Evolutionary conservation across 2,888 invertebrate species (phyloP).

Genomic region (Myopa testacea): DNA sequence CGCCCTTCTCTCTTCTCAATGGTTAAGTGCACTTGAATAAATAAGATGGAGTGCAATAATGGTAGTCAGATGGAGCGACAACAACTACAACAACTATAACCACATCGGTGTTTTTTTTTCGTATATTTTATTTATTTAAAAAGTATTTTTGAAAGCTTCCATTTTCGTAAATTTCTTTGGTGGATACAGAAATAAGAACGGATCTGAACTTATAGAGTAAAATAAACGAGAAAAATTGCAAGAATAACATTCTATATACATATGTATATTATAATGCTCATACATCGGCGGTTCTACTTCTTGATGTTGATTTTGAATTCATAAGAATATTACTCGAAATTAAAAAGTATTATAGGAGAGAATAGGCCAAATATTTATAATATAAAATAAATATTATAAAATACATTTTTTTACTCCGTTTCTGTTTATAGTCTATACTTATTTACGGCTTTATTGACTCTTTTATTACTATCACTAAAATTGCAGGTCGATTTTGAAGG

Average conservation of each 20-base stretch:
- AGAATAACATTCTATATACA: neutral
- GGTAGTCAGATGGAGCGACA: neutral
- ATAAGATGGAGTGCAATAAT: constrained; percentile 21
- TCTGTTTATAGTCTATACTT: too few relatives aligned
- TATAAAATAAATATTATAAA: too few relatives aligned
- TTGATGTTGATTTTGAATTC: too few relatives aligned
- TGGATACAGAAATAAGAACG: neutral
- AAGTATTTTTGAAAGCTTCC: neutral
- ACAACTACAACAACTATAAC: neutral
- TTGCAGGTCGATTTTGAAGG: too few relatives aligned
- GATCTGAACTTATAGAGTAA: neutral
- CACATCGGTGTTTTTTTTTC: neutral
- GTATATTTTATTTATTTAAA: neutral
- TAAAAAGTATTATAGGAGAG: too few relatives aligned
- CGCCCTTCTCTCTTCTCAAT: constrained; percentile 5
- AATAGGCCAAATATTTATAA: too few relatives aligned
- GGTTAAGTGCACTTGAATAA: constrained; percentile 25
- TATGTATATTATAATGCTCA: too few relatives aligned
- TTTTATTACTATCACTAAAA: too few relatives aligned
- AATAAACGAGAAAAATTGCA: neutral
- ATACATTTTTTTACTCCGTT: too few relatives aligned
- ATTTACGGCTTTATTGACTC: too few relatives aligned
- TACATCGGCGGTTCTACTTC: neutral
- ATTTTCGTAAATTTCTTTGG: neutral
- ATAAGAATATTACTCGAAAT: too few relatives aligned